Percentiles rank a stretch among this genome's conserved stretches.
Evolutionary conservation across 2,888 invertebrate genomes (phyloP).

Genomic region (Lutraria lutraria): DNA sequence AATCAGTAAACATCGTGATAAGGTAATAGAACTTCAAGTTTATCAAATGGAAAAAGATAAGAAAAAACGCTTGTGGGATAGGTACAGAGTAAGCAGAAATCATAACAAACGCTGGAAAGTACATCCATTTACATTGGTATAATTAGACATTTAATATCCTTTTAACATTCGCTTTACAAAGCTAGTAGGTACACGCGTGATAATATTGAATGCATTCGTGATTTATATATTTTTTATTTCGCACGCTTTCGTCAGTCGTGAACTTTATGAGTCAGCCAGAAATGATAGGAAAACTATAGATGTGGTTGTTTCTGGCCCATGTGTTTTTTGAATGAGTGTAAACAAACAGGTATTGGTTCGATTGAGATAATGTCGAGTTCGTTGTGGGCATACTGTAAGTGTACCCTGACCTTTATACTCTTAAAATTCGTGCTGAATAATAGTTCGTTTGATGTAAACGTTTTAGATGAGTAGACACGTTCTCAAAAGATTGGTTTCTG

Average conservation of each 20-base stretch:
- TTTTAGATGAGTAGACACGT: no score
- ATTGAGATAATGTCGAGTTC: not conserved
- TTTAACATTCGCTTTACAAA: not conserved
- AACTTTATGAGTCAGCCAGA: not conserved
- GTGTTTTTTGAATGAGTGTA: not conserved
- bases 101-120: not conserved
- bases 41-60: not conserved
- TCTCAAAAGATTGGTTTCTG: no score
- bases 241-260: not conserved
- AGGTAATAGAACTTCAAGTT: not conserved
- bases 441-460: no score
- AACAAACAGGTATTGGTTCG: not conserved
- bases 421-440: no score
- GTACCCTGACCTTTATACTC: no score
- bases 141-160: not conserved
- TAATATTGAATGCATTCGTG: not conserved
- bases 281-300: not conserved
- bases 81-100: not conserved
- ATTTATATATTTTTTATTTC: not conserved
- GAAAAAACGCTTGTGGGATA: not conserved
- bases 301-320: not conserved
- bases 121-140: not conserved
- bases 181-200: not conserved
- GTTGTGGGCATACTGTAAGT: no score
- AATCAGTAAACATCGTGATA: not conserved